These are phyloP conservation scores for Ptilorrhoa leucosticta DNA, from an alignment of 2,113 vertebrate genomes.

Conservation along the genomic window DNA sequence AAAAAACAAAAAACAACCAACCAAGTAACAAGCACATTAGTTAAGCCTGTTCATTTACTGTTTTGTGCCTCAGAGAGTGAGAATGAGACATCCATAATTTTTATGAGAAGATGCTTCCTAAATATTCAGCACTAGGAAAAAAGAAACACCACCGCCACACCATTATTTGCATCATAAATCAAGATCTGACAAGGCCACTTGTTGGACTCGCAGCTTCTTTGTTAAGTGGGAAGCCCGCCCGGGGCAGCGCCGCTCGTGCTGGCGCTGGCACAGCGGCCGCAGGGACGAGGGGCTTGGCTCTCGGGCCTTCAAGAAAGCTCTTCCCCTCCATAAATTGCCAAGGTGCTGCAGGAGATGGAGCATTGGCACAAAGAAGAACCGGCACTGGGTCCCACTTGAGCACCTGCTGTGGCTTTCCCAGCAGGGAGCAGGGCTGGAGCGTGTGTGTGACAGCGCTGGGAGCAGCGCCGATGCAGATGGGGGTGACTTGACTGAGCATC, in stretches of 20 bases:
- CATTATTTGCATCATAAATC: conserved; percentile 66
- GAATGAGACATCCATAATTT: conserved; percentile 70
- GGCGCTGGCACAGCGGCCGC: background rate
- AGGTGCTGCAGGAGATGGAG: conserved; percentile 56
- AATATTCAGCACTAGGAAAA: conserved; percentile 67
- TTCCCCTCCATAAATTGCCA: conserved; percentile 22
- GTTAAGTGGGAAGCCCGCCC: conserved; percentile 12
- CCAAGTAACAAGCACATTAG: conserved; percentile 43
- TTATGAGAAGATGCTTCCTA: conserved; percentile 74
- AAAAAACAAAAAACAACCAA: background rate
- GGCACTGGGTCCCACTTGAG: background rate
- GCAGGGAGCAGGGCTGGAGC: conserved; percentile 14
- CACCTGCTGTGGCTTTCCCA: background rate
- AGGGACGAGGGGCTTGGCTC: conserved; percentile 19
- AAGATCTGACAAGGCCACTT: conserved; percentile 65
- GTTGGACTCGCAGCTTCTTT: conserved; percentile 61
- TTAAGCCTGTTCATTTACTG: conserved; percentile 71
- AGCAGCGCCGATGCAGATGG: background rate
- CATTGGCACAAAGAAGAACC: conserved; percentile 8
- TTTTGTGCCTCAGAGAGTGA: conserved; percentile 72
- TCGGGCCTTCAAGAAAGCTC: conserved; percentile 22
- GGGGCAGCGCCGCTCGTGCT: background rate
- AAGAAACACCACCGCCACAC: conserved; percentile 57
- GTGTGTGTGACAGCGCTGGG: background rate
- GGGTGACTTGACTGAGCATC: background rate